Percentiles rank a stretch among this genome's conserved stretches.
These are phyloP conservation scores for Carterocephalus palaemon DNA, from an alignment of 2,888 invertebrate genomes.

Conservation along the genomic window DNA sequence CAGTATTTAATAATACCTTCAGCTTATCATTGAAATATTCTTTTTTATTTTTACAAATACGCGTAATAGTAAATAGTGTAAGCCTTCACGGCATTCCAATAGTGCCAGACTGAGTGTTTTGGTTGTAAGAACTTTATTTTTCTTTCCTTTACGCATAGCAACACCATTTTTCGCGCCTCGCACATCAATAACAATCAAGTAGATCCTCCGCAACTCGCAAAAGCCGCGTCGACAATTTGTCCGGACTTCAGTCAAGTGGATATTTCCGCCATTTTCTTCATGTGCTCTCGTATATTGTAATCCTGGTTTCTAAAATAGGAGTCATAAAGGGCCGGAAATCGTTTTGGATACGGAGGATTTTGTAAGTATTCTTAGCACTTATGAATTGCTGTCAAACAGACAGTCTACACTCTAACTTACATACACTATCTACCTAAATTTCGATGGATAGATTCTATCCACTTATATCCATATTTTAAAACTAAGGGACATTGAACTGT, in stretches of 20 bases:
- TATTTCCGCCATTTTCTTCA: slow-evolving; percentile 37
- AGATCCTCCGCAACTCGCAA: slow-evolving; percentile 56
- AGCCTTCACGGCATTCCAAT: no score
- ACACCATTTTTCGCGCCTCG: slow-evolving; percentile 24
- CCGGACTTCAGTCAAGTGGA: slow-evolving; percentile 53
- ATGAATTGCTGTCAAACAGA: slow-evolving; percentile 1
- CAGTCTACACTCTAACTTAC: no score
- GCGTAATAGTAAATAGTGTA: no score
- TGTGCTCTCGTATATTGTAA: slow-evolving; percentile 25
- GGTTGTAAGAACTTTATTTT: no score
- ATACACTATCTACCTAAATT: no score
- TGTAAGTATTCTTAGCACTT: slow-evolving; percentile 7
- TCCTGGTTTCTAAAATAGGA: slow-evolving; percentile 24
- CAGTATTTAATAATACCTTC: no score
- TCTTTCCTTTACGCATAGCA: neutral
- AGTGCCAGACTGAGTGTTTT: no score
- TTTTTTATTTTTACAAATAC: no score
- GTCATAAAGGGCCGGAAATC: slow-evolving; percentile 16
- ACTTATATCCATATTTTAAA: no score
- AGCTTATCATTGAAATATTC: no score
- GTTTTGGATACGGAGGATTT: slow-evolving; percentile 6
- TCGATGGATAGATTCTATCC: no score
- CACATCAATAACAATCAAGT: slow-evolving; percentile 67
- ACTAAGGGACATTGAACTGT: no score
- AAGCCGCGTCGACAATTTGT: slow-evolving; percentile 62